phyloP scores from a whole-genome alignment of 2,797 vertebrate genomes.

The Zenarchopterus dispar region DNA sequence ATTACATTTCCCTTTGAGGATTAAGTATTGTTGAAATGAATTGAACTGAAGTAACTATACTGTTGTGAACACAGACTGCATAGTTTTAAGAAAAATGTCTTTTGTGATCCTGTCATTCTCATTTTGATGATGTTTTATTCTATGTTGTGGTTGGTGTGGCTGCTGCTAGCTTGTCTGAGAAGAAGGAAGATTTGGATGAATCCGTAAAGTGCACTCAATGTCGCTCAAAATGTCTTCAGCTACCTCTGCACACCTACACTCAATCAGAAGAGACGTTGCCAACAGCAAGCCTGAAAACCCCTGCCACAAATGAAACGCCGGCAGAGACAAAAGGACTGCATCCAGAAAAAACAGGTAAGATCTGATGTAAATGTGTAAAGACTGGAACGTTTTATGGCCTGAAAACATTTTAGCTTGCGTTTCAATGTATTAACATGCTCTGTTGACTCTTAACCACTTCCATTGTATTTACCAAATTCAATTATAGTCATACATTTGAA shows the following conservation, averaged over 20 bases:
- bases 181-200: constrained; percentile 19
- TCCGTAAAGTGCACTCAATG: constrained; percentile 3
- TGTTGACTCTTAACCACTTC: too few relatives aligned
- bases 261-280: background rate
- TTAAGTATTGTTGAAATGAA: too few relatives aligned
- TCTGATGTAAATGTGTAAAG: background rate
- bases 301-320: background rate
- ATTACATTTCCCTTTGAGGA: too few relatives aligned
- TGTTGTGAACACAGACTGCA: too few relatives aligned
- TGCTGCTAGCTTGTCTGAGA: constrained; percentile 42
- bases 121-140: background rate
- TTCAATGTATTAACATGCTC: too few relatives aligned
- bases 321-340: constrained; percentile 5
- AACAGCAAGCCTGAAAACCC: background rate
- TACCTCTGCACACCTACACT: constrained; percentile 1
- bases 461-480: too few relatives aligned
- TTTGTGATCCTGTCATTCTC: too few relatives aligned
- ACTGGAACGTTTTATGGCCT: too few relatives aligned
- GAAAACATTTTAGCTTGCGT: too few relatives aligned
- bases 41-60: too few relatives aligned
- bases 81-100: too few relatives aligned
- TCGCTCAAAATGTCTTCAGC: constrained; percentile 13
- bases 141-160: background rate
- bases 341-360: constrained; percentile 32
- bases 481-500: too few relatives aligned